Evolutionary conservation across 2,113 vertebrate genomes (phyloP).

Genomic region (Sylvicapra grimmia): DNA sequence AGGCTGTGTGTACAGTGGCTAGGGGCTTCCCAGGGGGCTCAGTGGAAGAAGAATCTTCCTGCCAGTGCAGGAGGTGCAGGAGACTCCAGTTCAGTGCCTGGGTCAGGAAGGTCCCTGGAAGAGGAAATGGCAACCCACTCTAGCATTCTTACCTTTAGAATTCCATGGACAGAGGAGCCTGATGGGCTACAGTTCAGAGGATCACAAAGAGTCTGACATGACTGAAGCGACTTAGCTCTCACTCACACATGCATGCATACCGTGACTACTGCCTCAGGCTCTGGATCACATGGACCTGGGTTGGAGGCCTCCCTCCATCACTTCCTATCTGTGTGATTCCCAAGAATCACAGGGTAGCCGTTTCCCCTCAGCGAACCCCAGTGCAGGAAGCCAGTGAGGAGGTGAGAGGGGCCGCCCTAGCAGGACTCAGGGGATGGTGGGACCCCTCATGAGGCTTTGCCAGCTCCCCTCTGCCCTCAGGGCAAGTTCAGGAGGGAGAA

Average conservation of each 20-base stretch:
- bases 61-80: background rate
- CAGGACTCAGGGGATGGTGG: background rate
- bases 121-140: background rate
- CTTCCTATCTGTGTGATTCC: background rate
- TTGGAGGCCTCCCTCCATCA: background rate
- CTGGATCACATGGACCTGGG: background rate
- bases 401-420: too few relatives aligned
- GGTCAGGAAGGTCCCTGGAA: background rate
- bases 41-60: background rate
- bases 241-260: fast-evolving
- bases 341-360: background rate
- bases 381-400: background rate
- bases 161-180: background rate
- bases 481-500: background rate
- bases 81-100: background rate
- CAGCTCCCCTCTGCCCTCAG: background rate
- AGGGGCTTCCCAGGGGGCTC: background rate
- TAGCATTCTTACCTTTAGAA: background rate
- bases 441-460: background rate
- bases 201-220: background rate
- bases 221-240: background rate
- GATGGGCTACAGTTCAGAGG: background rate
- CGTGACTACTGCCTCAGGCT: background rate
- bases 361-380: fast-evolving
- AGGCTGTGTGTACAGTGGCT: background rate